Evolutionary conservation across 2,888 invertebrate genomes (phyloP).

Genomic region (Eudasyphora cyanicolor): DNA sequence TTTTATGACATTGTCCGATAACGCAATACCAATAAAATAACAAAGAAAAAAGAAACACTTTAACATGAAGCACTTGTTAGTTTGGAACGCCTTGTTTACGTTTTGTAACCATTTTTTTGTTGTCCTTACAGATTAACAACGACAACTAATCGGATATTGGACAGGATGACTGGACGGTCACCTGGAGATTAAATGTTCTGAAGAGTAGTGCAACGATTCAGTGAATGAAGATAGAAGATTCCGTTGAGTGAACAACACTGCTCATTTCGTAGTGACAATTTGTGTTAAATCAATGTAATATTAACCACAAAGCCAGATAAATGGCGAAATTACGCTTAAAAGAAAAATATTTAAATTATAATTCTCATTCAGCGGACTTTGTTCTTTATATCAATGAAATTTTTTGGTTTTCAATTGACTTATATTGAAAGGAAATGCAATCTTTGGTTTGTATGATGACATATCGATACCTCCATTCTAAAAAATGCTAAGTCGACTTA

Average conservation of each 20-base stretch:
- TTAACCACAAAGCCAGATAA: too few species aligned
- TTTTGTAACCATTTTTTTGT: background rate
- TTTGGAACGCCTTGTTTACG: background rate
- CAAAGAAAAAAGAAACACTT: background rate
- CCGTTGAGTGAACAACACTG: background rate
- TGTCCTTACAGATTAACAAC: background rate
- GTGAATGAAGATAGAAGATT: background rate
- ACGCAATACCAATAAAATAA: background rate
- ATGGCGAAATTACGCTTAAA: too few species aligned
- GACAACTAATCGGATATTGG: background rate
- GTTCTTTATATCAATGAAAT: too few species aligned
- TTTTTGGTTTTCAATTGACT: too few species aligned
- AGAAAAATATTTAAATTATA: too few species aligned
- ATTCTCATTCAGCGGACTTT: too few species aligned
- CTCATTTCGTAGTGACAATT: background rate
- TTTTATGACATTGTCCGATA: constrained; percentile 16
- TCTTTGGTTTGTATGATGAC: too few species aligned
- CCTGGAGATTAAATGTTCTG: background rate
- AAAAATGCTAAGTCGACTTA: too few species aligned
- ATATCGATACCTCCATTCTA: too few species aligned
- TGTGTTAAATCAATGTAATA: too few species aligned
- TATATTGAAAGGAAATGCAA: too few species aligned
- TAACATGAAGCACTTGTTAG: background rate
- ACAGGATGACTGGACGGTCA: background rate
- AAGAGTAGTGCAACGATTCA: background rate